Evolutionary conservation across 2,888 invertebrate species (phyloP), one percentile per base, ranked within the genome.

Genomic region (Andrena marginata): DNA sequence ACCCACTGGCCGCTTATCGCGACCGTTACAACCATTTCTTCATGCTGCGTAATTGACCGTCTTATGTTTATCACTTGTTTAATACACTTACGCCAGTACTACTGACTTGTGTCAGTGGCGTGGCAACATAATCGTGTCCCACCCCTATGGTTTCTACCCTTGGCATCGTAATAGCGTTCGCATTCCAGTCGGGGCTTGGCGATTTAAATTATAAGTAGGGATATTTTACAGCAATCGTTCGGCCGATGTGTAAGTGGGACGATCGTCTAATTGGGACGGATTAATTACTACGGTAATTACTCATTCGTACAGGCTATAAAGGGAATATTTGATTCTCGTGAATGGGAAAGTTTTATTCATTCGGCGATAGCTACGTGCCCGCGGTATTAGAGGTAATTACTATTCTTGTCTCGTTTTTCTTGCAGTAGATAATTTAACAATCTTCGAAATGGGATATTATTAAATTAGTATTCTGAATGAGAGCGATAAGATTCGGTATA

Each of bases 51-150:
- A 84, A 86, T 84, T 71, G 81, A 81, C 76, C 68, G 63, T 81
- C 83, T 86, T 83, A 80, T 75, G 86, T 77, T 85, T 80, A 85
- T 77, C 83, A 82, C 63, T 67, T 33, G 29, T 59, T 64, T 65
- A 16, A 59, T 68, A 48, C 68, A n/a, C 68, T 72, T 62, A 33
- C 20, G 42, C 3, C 7, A 1, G 20, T 65, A 31, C 54, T 13
- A 2, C 1, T 0, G 3, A 5, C 10, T n/a, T 16, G 1, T 5
- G 20, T 42, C 7, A 31, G 26, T 42, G n/a, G 65, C 59, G 51
- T 8, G 26, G 23, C 42, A 5, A 51, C 29, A 13, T 33, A 64
- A 79, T 64, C 49, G 59, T 26, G 10, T 26, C 33, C 54, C 29
- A 5, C 16, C 35, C 10, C 10, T 31, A 2, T 5, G 35, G 29